Base-by-base conservation (phyloP, 1,140 invertebrate genomes). In the Sycophila sp. region DNA sequence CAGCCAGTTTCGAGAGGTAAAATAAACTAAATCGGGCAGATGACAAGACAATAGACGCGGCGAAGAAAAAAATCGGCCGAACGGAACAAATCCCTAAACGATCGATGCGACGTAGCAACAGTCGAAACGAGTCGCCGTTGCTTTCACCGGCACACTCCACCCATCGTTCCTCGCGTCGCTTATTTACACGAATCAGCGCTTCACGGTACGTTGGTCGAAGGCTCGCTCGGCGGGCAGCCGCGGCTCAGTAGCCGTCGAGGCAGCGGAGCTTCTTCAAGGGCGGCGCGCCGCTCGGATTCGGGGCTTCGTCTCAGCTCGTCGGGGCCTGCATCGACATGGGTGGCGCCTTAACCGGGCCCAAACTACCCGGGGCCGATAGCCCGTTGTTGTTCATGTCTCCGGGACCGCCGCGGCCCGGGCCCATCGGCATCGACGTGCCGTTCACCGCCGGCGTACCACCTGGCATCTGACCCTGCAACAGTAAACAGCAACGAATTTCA, bases 301-400 rank as follows among this genome's bases (percentile, higher is more conserved):
- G 81, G 62, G 78, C 81, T 80, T 84, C 83, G 79, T 86, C 83
- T 86, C 85, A 86, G 84, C 85, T 86, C 71, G 83, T 84, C 63
- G 84, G 83, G 11, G 85, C 83, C 34, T 84, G 81, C 83, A 86
- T 85, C 62, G 84, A 79, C 81, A 86, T 84, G 38, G 84, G 83
- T 1, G 83, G 76, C 28, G 83, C 79, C 76, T 86, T 86, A 8
- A 86, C 83, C 10, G 82, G 74, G 5, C 83, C 85, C n/a, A 86
- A 76, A 7, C 82, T 47, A 2, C 83, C 69, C 4, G 84, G 82
- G 10, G 83, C 85, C 19, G 85, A 85, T 2, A 86, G 73, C 11
- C 85, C 85, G 58, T 86, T 86, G 73, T 86, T 86, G 75, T 86
- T 86, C 84, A 86, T 85, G 59, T 86, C 85, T 4, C 84, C 85